A percentile compares a stretch with the other conserved stretches of the same genome.
phyloP scores from a whole-genome alignment of 1,140 invertebrate genomes.

The Drosophila pandora region DNA sequence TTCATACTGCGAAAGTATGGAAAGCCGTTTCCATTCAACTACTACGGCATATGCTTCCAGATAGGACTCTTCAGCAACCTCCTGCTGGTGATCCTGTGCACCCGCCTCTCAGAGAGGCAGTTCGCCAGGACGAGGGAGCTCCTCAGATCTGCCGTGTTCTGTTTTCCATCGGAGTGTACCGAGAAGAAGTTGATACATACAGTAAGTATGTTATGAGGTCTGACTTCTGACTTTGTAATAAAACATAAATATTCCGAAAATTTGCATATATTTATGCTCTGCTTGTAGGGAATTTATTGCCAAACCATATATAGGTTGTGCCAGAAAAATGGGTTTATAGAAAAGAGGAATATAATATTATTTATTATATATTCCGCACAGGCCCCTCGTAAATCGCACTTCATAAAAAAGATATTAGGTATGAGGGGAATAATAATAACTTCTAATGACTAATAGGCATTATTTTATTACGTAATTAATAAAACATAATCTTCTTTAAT shows the following conservation, averaged over 20 bases:
- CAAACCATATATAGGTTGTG: neutral
- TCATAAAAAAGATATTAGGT: slow-evolving; percentile 24
- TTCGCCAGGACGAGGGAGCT: slow-evolving; percentile 16
- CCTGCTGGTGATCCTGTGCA: slow-evolving; percentile 33
- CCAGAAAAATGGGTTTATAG: neutral
- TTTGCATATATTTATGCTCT: neutral
- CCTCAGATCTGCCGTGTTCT: neutral
- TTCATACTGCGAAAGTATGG: slow-evolving; percentile 32
- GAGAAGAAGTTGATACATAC: slow-evolving; percentile 34
- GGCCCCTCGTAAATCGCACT: slow-evolving; percentile 21
- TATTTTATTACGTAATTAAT: slow-evolving; percentile 2
- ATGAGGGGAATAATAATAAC: slow-evolving; percentile 10
- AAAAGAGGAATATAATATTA: neutral
- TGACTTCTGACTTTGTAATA: too few relatives aligned
- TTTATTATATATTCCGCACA: slow-evolving; percentile 24
- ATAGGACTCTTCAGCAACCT: slow-evolving; percentile 40
- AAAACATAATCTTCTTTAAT: neutral
- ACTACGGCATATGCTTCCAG: slow-evolving; percentile 2
- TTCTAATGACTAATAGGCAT: neutral
- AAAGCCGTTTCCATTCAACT: slow-evolving; percentile 2
- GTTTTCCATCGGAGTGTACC: slow-evolving; percentile 20
- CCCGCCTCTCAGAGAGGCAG: slow-evolving; percentile 24
- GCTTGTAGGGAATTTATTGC: neutral
- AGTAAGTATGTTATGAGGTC: slow-evolving; percentile 22
- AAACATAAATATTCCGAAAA: neutral